Evolutionary conservation across 2,113 vertebrate species (phyloP), one percentile per base, ranked within the genome.

Genomic region (Oenanthe oenanthe): DNA sequence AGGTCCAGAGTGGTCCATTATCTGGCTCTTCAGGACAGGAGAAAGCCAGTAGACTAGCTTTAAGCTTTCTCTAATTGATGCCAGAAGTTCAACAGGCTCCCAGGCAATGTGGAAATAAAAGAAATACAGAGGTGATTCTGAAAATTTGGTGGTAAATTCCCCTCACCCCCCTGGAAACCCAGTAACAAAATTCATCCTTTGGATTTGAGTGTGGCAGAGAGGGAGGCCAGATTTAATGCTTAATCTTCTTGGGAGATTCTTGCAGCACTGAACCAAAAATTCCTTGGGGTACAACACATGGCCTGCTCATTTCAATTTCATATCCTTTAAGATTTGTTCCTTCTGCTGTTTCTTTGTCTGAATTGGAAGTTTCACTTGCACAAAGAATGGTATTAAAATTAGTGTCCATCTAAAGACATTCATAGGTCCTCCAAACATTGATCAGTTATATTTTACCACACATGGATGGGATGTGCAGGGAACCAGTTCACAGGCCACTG

Each of bases 71-170:
- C 48, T 92, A 78, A 93, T 92, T 87, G 83, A 87, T 89, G 57
- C 68, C 62, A 88, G 43, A 43, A 93, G 79, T 88, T 92, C 83
- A 92, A 86, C 75, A 93, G 36, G 83, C 89, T 91, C 86, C 61
- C 83, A 91, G 53, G 83, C 51, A 91, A 36, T 32, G 40, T 95
- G 61, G 86, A 85, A 94, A 53, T 34, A 83, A 12, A 48, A 38
- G 48, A 34, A 95, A 26, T 56, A 56, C 34, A 78, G 53, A 60
- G 65, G 11, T 67, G 40, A 53, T 77, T 85, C 51, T 67, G 76
- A 53, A 76, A 62, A 63, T 66, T 71, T 67, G 36, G 48, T 56
- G 25, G 31, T 51, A 71, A 74, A 71, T 80, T 60, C 7, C 2
- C 4, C 11, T 7, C 11, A 42, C 15, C 40, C 7, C 4, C 21